Evolutionary conservation across 2,113 vertebrate species (phyloP).

Genomic region (Cyrtonyx montezumae): DNA sequence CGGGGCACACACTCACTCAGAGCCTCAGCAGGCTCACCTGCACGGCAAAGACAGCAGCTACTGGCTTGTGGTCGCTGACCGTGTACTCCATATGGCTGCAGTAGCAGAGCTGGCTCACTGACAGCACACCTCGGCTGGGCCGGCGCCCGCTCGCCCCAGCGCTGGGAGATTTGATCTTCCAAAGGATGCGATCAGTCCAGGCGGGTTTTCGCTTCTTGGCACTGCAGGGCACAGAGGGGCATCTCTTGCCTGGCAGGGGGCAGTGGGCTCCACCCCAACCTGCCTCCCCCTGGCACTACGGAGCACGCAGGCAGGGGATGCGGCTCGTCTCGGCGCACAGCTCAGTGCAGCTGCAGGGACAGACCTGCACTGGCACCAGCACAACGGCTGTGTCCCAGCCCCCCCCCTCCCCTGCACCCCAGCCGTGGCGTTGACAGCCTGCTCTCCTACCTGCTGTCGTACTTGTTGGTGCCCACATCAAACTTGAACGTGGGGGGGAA

Average conservation of each 20-base stretch:
- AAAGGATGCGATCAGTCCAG: conserved; percentile 97
- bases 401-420: neutral
- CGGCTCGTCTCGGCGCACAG: rapidly evolving
- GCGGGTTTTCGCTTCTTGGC: conserved; percentile 97
- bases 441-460: conserved; percentile 91
- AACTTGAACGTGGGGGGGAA: conserved; percentile 98
- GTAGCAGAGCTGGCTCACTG: conserved; percentile 90
- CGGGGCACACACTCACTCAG: neutral
- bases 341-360: neutral
- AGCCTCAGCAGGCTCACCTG: conserved; percentile 78
- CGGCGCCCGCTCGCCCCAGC: conserved; percentile 78
- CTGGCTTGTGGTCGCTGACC: conserved; percentile 95
- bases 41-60: conserved; percentile 89
- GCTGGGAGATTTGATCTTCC: conserved; percentile 88
- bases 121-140: conserved; percentile 79
- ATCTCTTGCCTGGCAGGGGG: conserved; percentile 2
- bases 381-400: neutral
- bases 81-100: conserved; percentile 95
- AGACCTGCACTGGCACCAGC: neutral
- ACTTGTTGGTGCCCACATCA: conserved; percentile 95
- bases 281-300: neutral
- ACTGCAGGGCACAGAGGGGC: conserved; percentile 71
- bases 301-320: rapidly evolving
- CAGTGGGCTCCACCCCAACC: neutral
- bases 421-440: neutral